Evolutionary conservation across 1,140 invertebrate species (phyloP).

Genomic region (Halesus radiatus): DNA sequence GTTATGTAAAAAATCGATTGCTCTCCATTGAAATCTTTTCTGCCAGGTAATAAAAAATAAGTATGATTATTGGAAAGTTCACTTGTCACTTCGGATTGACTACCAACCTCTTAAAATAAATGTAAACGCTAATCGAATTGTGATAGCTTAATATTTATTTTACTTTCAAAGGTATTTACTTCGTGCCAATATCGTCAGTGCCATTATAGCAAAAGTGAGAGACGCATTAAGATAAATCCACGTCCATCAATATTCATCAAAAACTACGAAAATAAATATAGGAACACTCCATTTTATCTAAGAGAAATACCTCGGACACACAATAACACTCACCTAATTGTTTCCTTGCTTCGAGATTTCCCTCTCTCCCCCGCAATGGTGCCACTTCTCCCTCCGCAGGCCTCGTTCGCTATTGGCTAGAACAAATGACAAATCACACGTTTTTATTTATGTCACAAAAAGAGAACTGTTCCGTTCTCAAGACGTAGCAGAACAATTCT

Average conservation of each 20-base stretch:
- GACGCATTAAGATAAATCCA: neutral
- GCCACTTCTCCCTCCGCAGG: neutral
- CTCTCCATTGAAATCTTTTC: no score
- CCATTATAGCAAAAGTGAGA: neutral
- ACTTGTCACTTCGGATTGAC: no score
- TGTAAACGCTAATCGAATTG: no score
- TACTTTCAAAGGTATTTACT: no score
- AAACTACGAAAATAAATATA: neutral
- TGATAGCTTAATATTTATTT: no score
- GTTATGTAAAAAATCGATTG: no score
- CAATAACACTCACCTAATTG: constrained; percentile 35
- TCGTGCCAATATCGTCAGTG: no score
- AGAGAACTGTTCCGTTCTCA: constrained; percentile 6
- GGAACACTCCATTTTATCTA: neutral
- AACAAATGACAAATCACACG: constrained; percentile 40
- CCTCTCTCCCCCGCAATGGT: neutral
- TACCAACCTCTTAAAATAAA: no score
- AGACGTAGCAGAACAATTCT: neutral
- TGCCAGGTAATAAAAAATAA: no score
- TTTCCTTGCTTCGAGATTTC: constrained; percentile 5
- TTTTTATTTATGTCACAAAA: constrained; percentile 26
- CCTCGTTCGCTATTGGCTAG: constrained; percentile 14
- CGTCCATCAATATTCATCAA: constrained; percentile 1
- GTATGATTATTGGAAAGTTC: no score
- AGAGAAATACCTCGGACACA: neutral